Base-by-base conservation (phyloP, 92 coral and sea anemone species). In the Parazoanthus darwini region DNA sequence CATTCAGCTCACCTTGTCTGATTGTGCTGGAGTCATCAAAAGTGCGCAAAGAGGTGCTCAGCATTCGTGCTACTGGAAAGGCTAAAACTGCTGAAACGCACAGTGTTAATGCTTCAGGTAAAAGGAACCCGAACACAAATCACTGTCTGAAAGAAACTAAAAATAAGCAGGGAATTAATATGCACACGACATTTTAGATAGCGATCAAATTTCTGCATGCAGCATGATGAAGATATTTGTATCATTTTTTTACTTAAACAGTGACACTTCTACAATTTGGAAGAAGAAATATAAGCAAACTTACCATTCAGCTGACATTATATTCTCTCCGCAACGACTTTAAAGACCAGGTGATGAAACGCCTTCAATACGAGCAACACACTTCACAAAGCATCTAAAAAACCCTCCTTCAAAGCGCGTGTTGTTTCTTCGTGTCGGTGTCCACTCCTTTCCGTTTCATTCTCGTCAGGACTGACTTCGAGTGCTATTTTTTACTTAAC, bases 371-470 rank as follows among this genome's bases (percentile, higher is more conserved):
- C 22, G 74, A 68, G 35, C 35, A 68, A 25, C 74, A 23, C 74
- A 68, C 14, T 68, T 33, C 74, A n/a, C 74, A 68, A 36, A 68
- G 33, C 26, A n/a, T 68, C 74, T 33, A n/a, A 10, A 68, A 68
- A 68, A 11, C 35, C 25, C 74, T 68, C 37, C 10, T 68, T n/a
- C 74, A 68, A 68, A 68, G 74, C 74, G 25, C 74, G 74, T 68
- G 74, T 68, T 68, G 74, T 36, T 68, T 68, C 36, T 68, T 5
- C 74, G 35, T n/a, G 74, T 33, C 74, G 74, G 25, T 68, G 25
- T 68, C 74, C 74, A n/a, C 8, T 68, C 74, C 33, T 68, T 68
- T 37, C 36, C 74, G 74, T 68, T 68, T 68, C 33, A 68, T 68
- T 68, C 37, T 68, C 36, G 74, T 68, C 37, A 68, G 74, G 37